Conservation (phyloP, 1,140 invertebrate genomes). For the Belonocnema kinseyi region DNA sequence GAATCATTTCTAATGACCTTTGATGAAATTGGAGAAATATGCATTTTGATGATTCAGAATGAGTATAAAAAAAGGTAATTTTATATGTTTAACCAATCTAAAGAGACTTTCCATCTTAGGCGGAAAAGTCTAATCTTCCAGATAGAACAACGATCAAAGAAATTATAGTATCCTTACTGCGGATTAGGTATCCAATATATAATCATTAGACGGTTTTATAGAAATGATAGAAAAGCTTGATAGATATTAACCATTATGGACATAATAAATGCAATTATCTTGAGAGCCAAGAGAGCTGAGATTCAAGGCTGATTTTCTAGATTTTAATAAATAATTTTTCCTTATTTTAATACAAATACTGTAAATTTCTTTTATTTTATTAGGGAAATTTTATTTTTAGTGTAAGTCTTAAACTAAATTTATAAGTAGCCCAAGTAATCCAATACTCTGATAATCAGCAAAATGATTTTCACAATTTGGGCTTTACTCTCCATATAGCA, state of each 20-base stretch:
- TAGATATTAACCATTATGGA: not conserved
- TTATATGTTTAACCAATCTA: not conserved
- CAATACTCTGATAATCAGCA: too few relatives aligned
- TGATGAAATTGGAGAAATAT: not conserved
- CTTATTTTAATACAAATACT: too few relatives aligned
- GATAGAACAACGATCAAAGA: not conserved
- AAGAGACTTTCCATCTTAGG: not conserved
- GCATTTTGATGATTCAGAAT: constrained; percentile 7
- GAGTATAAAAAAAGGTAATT: not conserved
- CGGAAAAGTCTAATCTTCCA: constrained; percentile 5
- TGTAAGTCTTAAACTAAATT: too few relatives aligned
- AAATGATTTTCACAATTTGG: too few relatives aligned
- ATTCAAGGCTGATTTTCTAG: too few relatives aligned
- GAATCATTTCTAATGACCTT: not conserved
- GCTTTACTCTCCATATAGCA: too few relatives aligned
- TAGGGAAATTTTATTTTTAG: too few relatives aligned
- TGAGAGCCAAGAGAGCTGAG: not conserved
- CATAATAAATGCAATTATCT: not conserved
- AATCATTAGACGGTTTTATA: constrained; percentile 1
- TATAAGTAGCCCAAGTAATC: too few relatives aligned
- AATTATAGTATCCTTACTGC: not conserved
- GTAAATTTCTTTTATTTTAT: too few relatives aligned
- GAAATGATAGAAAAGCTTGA: not conserved
- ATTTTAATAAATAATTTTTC: too few relatives aligned
- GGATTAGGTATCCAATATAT: not conserved